Conservation (phyloP, 64 coral and sea anemone species). For the Actinia tenebrosa region DNA sequence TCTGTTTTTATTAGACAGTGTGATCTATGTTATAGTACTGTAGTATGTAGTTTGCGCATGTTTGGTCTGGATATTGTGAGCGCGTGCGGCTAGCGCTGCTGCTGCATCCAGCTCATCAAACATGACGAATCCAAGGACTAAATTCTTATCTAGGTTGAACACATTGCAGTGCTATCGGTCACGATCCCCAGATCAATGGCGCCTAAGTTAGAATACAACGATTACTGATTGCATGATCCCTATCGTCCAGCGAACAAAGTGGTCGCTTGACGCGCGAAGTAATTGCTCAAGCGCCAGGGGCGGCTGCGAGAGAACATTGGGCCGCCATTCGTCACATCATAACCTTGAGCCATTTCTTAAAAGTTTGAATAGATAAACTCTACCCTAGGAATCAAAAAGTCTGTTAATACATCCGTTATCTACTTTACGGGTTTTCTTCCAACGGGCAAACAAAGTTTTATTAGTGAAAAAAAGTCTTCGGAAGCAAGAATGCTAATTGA, state of each 20-base stretch:
- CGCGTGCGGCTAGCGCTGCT: background rate
- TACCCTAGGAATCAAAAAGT: constrained; percentile 4
- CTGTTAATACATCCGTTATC: constrained; percentile 6
- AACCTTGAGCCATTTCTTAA: constrained; percentile 1
- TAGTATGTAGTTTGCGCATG: background rate
- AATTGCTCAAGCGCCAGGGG: background rate
- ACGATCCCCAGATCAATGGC: constrained; percentile 9
- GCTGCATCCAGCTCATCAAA: background rate
- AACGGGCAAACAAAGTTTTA: background rate
- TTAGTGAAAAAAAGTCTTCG: background rate
- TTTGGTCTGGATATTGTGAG: constrained; percentile 1
- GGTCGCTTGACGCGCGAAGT: background rate
- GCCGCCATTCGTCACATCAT: constrained; percentile 3
- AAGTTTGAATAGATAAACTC: constrained; percentile 9
- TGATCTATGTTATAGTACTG: background rate
- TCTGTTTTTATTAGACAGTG: background rate
- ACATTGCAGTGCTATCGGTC: constrained; percentile 13
- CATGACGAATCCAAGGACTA: background rate
- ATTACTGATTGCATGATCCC: constrained; percentile 11
- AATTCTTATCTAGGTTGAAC: background rate
- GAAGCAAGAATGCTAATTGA: background rate
- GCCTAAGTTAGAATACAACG: constrained; percentile 1
- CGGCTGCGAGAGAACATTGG: background rate
- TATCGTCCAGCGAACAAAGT: background rate
- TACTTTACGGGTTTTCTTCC: background rate